phyloP scores from a whole-genome alignment of 2,797 vertebrate genomes.

The Erethizon dorsatum region DNA sequence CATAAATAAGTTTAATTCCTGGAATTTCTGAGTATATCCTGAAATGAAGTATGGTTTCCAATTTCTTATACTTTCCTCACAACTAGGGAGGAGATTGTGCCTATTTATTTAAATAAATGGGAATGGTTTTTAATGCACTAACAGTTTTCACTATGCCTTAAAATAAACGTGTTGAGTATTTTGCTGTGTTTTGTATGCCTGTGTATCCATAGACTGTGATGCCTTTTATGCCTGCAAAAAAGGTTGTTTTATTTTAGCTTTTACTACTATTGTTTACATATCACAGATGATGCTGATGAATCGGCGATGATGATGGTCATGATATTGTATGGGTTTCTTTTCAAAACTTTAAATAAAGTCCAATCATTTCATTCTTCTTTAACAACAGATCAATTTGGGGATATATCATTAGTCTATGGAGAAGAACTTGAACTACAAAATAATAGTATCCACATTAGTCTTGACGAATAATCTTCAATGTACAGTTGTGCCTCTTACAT shows the following conservation, averaged over 20 bases:
- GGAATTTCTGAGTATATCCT: neutral
- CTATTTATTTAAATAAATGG: neutral
- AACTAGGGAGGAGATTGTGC: fast-evolving
- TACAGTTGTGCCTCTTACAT: neutral
- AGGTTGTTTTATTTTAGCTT: neutral
- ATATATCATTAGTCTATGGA: neutral
- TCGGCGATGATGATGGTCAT: neutral
- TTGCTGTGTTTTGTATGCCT: neutral
- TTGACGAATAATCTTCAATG: neutral
- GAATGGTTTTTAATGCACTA: neutral
- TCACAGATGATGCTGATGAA: neutral
- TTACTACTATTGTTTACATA: neutral
- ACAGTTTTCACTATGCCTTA: neutral
- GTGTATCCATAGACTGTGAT: neutral
- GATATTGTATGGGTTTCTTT: neutral
- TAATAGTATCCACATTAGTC: neutral
- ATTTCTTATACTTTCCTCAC: neutral
- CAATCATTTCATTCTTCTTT: neutral
- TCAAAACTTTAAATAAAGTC: neutral
- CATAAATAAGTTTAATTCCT: neutral
- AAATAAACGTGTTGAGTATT: neutral
- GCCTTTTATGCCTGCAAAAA: neutral
- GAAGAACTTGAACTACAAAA: neutral
- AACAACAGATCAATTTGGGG: neutral
- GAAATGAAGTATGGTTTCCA: neutral